Base-by-base conservation (phyloP, 2,888 invertebrate genomes). In the Lithosia quadra region DNA sequence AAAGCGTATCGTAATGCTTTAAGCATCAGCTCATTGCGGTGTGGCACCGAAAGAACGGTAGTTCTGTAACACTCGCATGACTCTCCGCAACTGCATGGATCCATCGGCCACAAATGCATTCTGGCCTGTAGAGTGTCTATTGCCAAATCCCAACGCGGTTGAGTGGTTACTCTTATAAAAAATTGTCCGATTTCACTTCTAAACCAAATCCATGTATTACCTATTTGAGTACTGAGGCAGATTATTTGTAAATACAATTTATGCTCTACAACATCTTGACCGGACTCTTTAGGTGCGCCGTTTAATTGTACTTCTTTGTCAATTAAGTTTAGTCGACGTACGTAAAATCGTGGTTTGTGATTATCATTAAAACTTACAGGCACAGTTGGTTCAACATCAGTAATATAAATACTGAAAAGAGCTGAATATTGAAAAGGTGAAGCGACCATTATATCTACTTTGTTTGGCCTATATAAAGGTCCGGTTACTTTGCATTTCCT, bases 171-270 rank as follows among this genome's bases (percentile, higher is more conserved):
- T 78, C 87, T 90, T 34, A 94, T 86, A 67, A 90, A 94, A 78
- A 95, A 95, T 77, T 94, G 92, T 2, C 94, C 94, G 15, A 90
- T 59, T 15, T 90, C 89, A 63, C 92, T 89, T 73, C 84, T 84
- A 70, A 95, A 93, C 94, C 94, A 95, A 74, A 95, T 86, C 93
- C 93, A 94, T 0, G 89, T 82, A 75, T 90, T 92, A 9, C 86
- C 89, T 22, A 88, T 74, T 84, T 90, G 90, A 28, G 91, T 90
- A 76, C 90, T 92, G 7, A 94, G 86, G 74, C 94, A 94, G 69
- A 91, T 86, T 69, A 95, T 82, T 84, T 90, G 90, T 62, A 95
- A 84, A 80, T 88, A 88, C 7, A 95, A 66, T 76, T 92, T 93
- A 49, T 92, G 88, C 62, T 92, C 92, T 62, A 71, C 65, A 34